A percentile compares a stretch with the other conserved stretches of the same genome.
These are phyloP conservation scores for Morinoia aosen DNA, from an alignment of 2,888 invertebrate genomes.

Conservation along the genomic window DNA sequence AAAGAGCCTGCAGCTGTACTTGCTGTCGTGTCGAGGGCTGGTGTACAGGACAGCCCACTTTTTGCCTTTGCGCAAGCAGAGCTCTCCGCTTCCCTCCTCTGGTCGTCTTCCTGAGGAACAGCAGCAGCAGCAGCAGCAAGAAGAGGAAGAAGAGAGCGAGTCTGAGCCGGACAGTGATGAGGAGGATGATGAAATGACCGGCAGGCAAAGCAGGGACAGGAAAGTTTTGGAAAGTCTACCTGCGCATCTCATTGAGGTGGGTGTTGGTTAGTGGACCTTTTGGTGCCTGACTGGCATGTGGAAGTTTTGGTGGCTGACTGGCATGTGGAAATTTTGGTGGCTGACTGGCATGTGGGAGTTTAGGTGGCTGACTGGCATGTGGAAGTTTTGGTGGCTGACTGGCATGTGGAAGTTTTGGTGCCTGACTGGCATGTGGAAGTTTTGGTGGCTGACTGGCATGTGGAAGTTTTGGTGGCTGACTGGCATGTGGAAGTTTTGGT, in stretches of 20 bases:
- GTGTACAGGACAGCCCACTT: slow-evolving; percentile 6
- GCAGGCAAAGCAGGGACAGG: neutral
- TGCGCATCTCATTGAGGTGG: slow-evolving; percentile 4
- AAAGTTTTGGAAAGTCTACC: neutral
- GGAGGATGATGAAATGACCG: neutral
- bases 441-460: too few species aligned
- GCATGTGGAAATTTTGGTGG: too few species aligned
- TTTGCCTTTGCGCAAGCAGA: slow-evolving; percentile 5
- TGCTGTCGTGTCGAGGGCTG: slow-evolving; percentile 35
- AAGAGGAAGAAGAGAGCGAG: neutral
- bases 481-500: too few species aligned
- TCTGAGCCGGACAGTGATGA: slow-evolving; percentile 2
- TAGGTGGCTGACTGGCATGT: neutral
- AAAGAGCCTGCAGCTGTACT: slow-evolving; percentile 22
- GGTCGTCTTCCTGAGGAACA: neutral
- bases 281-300: too few species aligned
- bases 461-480: too few species aligned
- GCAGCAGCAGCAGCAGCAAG: neutral
- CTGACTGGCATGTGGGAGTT: neutral
- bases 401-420: too few species aligned
- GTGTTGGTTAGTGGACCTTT: neutral
- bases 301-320: too few species aligned
- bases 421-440: too few species aligned
- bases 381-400: neutral
- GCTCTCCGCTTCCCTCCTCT: neutral